Evolutionary conservation across 2,888 invertebrate species (phyloP).

Genomic region (Scrobipalpa atriplicella): DNA sequence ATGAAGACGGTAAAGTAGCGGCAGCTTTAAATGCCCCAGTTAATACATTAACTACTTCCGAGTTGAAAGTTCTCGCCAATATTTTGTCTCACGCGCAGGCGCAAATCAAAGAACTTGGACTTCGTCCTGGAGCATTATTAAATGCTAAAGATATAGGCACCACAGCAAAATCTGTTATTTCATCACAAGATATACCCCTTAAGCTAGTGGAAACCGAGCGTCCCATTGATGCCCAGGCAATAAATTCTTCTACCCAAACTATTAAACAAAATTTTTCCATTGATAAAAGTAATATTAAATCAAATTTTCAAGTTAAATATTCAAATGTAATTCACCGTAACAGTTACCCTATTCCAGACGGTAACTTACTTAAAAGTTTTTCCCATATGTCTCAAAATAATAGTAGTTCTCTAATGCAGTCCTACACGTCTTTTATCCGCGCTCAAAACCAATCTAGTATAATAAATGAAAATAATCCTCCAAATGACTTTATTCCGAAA

Average conservation of each 20-base stretch:
- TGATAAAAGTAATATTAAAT: neutral
- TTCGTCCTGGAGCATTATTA: slow-evolving; percentile 22
- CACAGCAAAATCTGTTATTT: neutral
- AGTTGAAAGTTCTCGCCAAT: slow-evolving; percentile 43
- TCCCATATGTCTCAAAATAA: neutral
- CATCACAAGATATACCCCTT: neutral
- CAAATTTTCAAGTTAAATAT: neutral
- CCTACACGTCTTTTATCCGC: neutral
- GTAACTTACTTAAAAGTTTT: neutral
- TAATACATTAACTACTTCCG: slow-evolving; percentile 37
- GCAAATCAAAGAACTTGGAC: slow-evolving; percentile 36
- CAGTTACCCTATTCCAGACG: too few relatives aligned
- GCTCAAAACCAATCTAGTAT: neutral
- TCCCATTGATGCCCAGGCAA: neutral
- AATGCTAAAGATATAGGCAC: neutral
- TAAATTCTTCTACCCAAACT: neutral
- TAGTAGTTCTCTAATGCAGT: neutral
- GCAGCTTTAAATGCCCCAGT: slow-evolving; percentile 38
- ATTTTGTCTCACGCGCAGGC: slow-evolving; percentile 41
- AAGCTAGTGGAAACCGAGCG: neutral
- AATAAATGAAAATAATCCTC: neutral
- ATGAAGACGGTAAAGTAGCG: slow-evolving; percentile 36
- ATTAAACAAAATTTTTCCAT: neutral
- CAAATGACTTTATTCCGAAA: slow-evolving; percentile 27
- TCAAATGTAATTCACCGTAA: neutral